Percentiles rank a stretch among this genome's conserved stretches.
phyloP scores from a whole-genome alignment of 2,888 invertebrate genomes.

The Tetanocera ferruginea region DNA sequence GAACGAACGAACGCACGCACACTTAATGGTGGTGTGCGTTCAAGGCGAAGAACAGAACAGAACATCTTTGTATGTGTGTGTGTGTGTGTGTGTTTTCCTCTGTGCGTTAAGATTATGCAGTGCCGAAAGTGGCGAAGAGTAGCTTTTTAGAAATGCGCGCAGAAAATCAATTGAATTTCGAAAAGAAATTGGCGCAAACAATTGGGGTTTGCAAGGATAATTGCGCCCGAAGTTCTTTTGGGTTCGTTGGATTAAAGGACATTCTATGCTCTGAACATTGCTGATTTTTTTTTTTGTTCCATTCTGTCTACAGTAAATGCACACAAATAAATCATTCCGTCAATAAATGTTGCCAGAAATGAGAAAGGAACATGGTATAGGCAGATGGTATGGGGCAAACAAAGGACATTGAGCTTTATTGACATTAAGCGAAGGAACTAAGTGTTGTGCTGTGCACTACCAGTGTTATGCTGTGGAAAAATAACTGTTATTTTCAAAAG shows the following conservation, averaged over 20 bases:
- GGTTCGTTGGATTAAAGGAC: not conserved
- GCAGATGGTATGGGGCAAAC: too few species aligned
- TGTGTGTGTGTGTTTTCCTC: not conserved
- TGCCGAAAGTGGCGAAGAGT: not conserved
- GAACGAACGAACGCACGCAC: conserved; percentile 28
- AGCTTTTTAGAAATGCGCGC: not conserved
- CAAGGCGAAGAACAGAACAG: not conserved
- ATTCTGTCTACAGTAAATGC: conserved; percentile 1
- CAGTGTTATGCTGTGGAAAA: not conserved
- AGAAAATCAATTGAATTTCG: conserved; percentile 11
- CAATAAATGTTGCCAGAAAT: conserved; percentile 7
- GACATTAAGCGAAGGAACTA: not conserved
- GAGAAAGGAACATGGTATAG: not conserved
- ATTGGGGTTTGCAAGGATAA: conserved; percentile 19
- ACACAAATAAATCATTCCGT: conserved; percentile 22
- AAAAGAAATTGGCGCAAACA: not conserved
- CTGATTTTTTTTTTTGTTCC: not conserved
- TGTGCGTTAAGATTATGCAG: conserved; percentile 7
- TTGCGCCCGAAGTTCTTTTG: not conserved
- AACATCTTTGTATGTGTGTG: not conserved
- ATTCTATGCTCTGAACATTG: not conserved
- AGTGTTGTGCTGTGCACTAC: not conserved
- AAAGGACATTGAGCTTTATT: not conserved
- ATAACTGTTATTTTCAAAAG: not conserved
- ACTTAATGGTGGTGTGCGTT: conserved; percentile 25